Conservation (phyloP, 2,888 invertebrate species). For the Molorchus minor region DNA sequence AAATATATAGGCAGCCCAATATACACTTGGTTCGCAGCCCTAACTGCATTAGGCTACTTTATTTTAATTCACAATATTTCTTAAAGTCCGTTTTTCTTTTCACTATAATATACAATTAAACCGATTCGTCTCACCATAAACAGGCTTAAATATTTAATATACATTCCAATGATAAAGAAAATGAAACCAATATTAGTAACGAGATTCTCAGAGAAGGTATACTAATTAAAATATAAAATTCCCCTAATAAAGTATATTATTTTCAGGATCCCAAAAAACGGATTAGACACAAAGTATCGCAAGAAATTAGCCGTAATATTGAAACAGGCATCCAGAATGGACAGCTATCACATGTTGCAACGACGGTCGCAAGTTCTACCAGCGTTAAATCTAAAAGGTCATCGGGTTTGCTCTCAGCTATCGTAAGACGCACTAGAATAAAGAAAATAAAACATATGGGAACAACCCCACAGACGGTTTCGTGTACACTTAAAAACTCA, state of each 20-base stretch:
- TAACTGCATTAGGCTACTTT: too few species aligned
- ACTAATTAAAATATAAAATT: not conserved
- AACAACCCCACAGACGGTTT: conserved; percentile 17
- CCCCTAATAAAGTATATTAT: not conserved
- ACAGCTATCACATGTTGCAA: not conserved
- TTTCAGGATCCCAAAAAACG: conserved; percentile 4
- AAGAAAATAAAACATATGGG: conserved; percentile 26
- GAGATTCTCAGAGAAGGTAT: not conserved
- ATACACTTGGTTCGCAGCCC: too few species aligned
- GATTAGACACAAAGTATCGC: too few species aligned
- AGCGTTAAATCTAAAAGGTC: conserved; percentile 41
- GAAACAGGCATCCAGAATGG: not conserved
- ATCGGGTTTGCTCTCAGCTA: conserved; percentile 37
- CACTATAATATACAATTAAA: too few species aligned
- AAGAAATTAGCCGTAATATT: conserved; percentile 1
- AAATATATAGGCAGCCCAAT: too few species aligned
- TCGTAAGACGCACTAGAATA: conserved; percentile 37
- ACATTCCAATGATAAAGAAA: too few species aligned
- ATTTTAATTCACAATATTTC: too few species aligned
- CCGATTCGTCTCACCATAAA: too few species aligned
- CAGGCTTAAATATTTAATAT: too few species aligned
- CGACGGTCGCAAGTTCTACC: conserved; percentile 16
- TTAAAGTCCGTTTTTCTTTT: too few species aligned
- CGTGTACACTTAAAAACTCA: conserved; percentile 29
- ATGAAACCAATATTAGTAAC: too few species aligned